These are phyloP conservation scores for Rana temporaria DNA, from an alignment of 2,113 vertebrate species.

Conservation along the genomic window DNA sequence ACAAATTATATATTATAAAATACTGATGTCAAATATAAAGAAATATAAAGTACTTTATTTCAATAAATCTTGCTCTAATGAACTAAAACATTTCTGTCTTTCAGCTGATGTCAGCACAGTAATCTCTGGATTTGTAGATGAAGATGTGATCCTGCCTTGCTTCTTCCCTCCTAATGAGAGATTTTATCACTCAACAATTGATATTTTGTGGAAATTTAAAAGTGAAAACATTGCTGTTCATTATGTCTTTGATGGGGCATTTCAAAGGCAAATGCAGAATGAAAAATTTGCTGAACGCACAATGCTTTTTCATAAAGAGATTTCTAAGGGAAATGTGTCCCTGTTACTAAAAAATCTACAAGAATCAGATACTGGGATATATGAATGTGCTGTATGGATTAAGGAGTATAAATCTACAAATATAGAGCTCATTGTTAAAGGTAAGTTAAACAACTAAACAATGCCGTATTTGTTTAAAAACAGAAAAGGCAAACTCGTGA, in stretches of 20 bases:
- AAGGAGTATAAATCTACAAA: neutral
- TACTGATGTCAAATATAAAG: too few species aligned
- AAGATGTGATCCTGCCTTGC: constrained; percentile 31
- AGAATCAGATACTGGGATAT: constrained; percentile 18
- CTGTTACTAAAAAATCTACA: neutral
- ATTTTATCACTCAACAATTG: neutral
- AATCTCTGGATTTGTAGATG: neutral
- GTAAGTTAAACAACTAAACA: neutral
- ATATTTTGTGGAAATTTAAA: neutral
- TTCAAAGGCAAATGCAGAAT: neutral
- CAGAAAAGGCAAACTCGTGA: too few species aligned
- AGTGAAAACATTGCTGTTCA: neutral
- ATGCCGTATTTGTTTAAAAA: too few species aligned
- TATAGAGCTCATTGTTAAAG: constrained; percentile 5
- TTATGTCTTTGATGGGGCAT: neutral
- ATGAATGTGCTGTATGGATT: neutral
- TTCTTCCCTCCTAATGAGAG: neutral
- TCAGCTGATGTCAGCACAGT: neutral
- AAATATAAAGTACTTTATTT: too few species aligned
- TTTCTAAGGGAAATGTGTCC: constrained; percentile 28
- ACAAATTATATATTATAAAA: too few species aligned
- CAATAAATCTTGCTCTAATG: neutral
- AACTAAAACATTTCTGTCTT: neutral
- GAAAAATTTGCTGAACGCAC: neutral
- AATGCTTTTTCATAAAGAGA: neutral